Evolutionary conservation across 1,140 invertebrate species (phyloP).

Genomic region (Bacillus rossius): DNA sequence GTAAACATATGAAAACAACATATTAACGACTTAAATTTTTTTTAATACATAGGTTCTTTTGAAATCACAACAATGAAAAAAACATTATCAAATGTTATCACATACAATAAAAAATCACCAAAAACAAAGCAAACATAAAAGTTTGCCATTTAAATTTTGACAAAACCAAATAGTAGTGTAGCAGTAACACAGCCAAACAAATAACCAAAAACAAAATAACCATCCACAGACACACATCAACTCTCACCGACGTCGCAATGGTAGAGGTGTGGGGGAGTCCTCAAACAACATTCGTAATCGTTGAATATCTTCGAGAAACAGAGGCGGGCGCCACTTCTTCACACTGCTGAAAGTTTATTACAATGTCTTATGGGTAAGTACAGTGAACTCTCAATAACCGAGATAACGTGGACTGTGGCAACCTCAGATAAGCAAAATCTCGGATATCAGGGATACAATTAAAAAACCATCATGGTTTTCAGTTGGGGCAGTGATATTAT

Average conservation of each 20-base stretch:
- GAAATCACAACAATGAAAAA: too few relatives aligned
- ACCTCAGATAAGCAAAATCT: too few relatives aligned
- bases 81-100: too few relatives aligned
- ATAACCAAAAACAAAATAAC: not conserved
- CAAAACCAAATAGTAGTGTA: not conserved
- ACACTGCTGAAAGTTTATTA: conserved; percentile 47
- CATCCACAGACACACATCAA: conserved; percentile 1
- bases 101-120: not conserved
- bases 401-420: too few relatives aligned
- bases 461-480: too few relatives aligned
- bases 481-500: too few relatives aligned
- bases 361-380: conserved; percentile 16
- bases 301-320: conserved; percentile 67
- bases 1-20: too few relatives aligned
- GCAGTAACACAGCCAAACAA: too few relatives aligned
- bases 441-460: too few relatives aligned
- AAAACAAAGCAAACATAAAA: not conserved
- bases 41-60: too few relatives aligned
- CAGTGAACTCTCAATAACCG: not conserved
- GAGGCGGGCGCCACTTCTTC: conserved; percentile 61
- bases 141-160: not conserved
- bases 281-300: conserved; percentile 67
- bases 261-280: conserved; percentile 35
- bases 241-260: not conserved
- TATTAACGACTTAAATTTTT: too few relatives aligned